Evolutionary conservation across 2,113 vertebrate genomes (phyloP).

Genomic region (Astur gentilis): DNA sequence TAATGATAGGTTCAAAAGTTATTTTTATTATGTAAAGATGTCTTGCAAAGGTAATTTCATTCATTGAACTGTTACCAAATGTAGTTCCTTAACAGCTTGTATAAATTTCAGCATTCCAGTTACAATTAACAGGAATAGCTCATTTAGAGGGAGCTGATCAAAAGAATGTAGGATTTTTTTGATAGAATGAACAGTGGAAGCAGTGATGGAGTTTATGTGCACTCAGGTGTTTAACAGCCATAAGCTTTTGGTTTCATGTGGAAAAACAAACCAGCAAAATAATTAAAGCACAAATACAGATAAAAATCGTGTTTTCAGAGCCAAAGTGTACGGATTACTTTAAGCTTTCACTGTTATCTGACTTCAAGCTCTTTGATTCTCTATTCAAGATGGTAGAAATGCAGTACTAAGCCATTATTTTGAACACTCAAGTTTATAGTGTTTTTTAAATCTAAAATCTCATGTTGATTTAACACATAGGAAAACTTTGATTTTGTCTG

Average conservation of each 20-base stretch:
- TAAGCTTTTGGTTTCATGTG: not conserved
- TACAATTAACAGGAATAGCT: not conserved
- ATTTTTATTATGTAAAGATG: not conserved
- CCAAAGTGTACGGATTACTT: not conserved
- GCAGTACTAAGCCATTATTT: not conserved
- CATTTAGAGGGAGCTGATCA: not conserved
- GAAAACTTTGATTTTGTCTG: not conserved
- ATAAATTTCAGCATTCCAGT: not conserved
- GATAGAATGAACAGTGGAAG: not conserved
- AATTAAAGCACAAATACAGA: not conserved
- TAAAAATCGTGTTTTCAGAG: not conserved
- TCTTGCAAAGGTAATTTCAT: not conserved
- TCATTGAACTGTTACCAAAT: not conserved
- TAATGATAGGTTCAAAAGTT: not conserved
- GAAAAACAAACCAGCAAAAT: not conserved
- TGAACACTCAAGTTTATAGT: not conserved
- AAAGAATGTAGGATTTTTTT: not conserved
- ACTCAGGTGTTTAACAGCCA: not conserved
- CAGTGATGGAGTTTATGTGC: not conserved
- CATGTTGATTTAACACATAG: not conserved
- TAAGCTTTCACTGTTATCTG: not conserved
- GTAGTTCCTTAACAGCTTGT: not conserved
- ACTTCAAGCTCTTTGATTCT: not conserved
- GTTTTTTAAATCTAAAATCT: not conserved
- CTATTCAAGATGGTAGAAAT: not conserved